Base-by-base conservation (phyloP, 1,140 invertebrate species). In the Penaeus indicus region DNA sequence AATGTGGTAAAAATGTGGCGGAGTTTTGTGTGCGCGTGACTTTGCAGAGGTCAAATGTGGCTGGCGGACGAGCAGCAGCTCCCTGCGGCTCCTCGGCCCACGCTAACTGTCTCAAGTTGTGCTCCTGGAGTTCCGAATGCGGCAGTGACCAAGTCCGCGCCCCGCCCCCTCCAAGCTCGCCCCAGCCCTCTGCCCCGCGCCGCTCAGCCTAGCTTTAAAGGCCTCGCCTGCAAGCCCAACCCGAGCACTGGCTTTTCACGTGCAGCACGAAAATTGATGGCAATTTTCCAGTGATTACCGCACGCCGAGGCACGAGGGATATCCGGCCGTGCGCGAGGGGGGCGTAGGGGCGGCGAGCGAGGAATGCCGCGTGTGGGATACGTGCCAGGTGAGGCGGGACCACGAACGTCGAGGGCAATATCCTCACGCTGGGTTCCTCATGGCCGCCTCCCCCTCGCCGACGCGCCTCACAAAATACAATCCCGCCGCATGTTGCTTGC, bases 21-120 rank as follows among this genome's bases (percentile, higher is more conserved):
- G 85, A 86, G 85, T 86, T 81, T 86, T 86, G 85, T 86, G 78
- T 69, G 85, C 85, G 77, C 85, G 85, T 86, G 85, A 86, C 85
- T 86, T 86, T 86, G 85, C 85, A 86, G 85, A 86, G 85, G 85
- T 86, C 78, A 86, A 81, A 81, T 69, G 85, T 80, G 77, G 85
- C 85, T 60, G 83, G 21, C 78, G 85, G 84, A 38, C 54, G 54
- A 54, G 54, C 54, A 54, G 54, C 54, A 54, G 54, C 54, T 54
- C 54, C 54, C 54, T 54, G 54, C 54, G 54, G 54, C 54, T 54
- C 54, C 54, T 54, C 54, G 54, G 54, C 54, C 54, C 54, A 54
- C 54, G 54, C 54, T 54, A 54, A 54, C 54, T 54, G 54, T 54
- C 54, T 54, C 54, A 54, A 54, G 54, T 54, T 54, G 54, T 54